Conservation (phyloP, 1,140 invertebrate genomes). For the Drosophila repleta region DNA sequence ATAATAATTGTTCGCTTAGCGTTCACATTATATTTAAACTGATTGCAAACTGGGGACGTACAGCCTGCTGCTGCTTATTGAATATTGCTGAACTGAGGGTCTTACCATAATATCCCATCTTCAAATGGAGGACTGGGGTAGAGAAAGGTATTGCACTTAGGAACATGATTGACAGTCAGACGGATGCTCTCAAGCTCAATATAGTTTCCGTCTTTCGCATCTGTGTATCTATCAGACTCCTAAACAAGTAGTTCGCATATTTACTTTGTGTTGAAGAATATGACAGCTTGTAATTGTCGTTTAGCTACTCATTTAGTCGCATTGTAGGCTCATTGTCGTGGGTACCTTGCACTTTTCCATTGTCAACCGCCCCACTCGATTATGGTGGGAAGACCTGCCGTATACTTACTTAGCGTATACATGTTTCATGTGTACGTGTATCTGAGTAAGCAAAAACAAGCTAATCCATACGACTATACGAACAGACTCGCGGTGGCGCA, state of each 20-base stretch:
- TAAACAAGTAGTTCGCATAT: too few species aligned
- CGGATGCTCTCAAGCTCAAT: too few species aligned
- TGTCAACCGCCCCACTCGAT: not conserved
- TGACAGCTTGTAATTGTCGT: constrained; percentile 39
- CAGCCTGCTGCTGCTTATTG: too few species aligned
- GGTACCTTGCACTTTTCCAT: constrained; percentile 16
- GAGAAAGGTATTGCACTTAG: too few species aligned
- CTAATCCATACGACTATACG: not conserved
- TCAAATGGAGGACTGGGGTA: too few species aligned
- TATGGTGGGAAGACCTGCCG: not conserved
- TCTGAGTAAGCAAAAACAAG: not conserved
- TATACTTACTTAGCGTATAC: not conserved
- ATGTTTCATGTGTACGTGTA: not conserved
- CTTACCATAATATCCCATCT: not conserved
- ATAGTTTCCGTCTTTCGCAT: too few species aligned
- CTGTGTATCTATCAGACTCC: too few species aligned
- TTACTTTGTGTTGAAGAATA: not conserved
- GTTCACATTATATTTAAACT: not conserved
- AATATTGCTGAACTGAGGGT: too few species aligned
- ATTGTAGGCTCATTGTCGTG: constrained; percentile 15
- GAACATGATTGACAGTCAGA: too few species aligned
- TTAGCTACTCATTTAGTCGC: constrained; percentile 20
- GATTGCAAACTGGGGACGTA: too few species aligned
- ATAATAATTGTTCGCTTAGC: constrained; percentile 47
- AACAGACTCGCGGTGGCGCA: not conserved